phyloP scores from a whole-genome alignment of 2,113 vertebrate species.

The Erpornis zantholeuca region DNA sequence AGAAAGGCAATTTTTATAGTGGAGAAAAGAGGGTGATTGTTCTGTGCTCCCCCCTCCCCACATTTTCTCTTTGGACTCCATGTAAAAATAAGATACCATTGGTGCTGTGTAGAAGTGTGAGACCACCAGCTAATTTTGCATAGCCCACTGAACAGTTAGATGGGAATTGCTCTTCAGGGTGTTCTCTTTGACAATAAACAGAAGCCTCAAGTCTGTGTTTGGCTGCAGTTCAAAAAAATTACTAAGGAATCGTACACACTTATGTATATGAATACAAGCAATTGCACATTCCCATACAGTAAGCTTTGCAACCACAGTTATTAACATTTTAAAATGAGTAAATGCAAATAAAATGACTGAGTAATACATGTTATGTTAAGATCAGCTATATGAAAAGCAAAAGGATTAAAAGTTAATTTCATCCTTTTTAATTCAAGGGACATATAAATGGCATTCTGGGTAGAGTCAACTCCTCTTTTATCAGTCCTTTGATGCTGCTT shows the following conservation, averaged over 20 bases:
- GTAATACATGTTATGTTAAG: slow-evolving; percentile 72
- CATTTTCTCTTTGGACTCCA: background rate
- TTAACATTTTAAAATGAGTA: slow-evolving; percentile 75
- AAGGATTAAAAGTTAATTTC: slow-evolving; percentile 82
- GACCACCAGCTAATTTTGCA: slow-evolving; percentile 61
- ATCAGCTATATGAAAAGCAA: slow-evolving; percentile 76
- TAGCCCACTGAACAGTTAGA: slow-evolving; percentile 60
- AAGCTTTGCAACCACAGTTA: slow-evolving; percentile 57
- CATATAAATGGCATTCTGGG: slow-evolving; percentile 77
- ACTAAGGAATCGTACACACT: slow-evolving; percentile 72
- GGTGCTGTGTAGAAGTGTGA: slow-evolving; percentile 1
- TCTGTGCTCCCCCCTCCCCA: background rate
- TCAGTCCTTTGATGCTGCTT: slow-evolving; percentile 75
- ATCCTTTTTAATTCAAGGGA: slow-evolving; percentile 79
- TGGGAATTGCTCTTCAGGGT: slow-evolving; percentile 75
- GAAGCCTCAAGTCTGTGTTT: slow-evolving; percentile 73
- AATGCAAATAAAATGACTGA: slow-evolving; percentile 75
- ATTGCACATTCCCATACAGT: slow-evolving; percentile 57
- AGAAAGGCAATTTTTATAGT: background rate
- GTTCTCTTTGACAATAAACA: slow-evolving; percentile 75
- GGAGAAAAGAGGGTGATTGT: background rate
- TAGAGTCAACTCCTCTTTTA: slow-evolving; percentile 77
- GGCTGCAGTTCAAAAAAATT: slow-evolving; percentile 72
- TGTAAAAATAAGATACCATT: background rate
- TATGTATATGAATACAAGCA: slow-evolving; percentile 66